phyloP scores from a whole-genome alignment of 2,888 invertebrate species.

The Mythimna impura region DNA sequence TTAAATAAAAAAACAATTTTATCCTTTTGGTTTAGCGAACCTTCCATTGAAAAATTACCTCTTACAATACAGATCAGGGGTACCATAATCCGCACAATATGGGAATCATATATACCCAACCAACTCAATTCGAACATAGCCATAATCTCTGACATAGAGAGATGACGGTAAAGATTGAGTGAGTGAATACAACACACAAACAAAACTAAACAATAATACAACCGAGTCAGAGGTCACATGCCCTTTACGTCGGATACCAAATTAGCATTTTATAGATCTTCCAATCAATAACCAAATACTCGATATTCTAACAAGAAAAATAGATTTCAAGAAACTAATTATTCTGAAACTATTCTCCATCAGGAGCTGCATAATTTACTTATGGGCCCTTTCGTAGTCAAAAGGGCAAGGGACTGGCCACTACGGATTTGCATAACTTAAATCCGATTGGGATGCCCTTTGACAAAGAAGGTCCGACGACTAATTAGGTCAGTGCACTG shows the following conservation, averaged over 20 bases:
- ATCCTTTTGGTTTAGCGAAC: no score
- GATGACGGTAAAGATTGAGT: no score
- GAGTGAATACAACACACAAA: background rate
- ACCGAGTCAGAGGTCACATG: background rate
- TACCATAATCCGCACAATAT: background rate
- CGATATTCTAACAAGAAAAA: slow-evolving; percentile 23
- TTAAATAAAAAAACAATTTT: no score
- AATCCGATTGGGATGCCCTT: slow-evolving; percentile 67
- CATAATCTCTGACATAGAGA: background rate
- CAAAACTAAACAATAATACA: slow-evolving; percentile 4
- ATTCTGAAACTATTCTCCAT: slow-evolving; percentile 36
- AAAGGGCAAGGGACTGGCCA: slow-evolving; percentile 54
- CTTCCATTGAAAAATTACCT: background rate
- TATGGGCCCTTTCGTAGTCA: slow-evolving; percentile 34
- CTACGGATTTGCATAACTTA: slow-evolving; percentile 67
- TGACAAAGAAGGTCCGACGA: slow-evolving; percentile 49
- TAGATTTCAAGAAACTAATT: slow-evolving; percentile 29
- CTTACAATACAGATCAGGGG: background rate
- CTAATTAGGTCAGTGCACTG: slow-evolving; percentile 51
- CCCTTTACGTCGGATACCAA: background rate
- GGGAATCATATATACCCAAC: no score
- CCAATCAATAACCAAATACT: slow-evolving; percentile 19
- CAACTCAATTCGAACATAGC: background rate
- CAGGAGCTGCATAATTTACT: slow-evolving; percentile 58
- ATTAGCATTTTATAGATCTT: background rate